Evolutionary conservation across 2,888 invertebrate genomes (phyloP), one percentile per base, ranked within the genome.

Genomic region (Catocala fraxini): DNA sequence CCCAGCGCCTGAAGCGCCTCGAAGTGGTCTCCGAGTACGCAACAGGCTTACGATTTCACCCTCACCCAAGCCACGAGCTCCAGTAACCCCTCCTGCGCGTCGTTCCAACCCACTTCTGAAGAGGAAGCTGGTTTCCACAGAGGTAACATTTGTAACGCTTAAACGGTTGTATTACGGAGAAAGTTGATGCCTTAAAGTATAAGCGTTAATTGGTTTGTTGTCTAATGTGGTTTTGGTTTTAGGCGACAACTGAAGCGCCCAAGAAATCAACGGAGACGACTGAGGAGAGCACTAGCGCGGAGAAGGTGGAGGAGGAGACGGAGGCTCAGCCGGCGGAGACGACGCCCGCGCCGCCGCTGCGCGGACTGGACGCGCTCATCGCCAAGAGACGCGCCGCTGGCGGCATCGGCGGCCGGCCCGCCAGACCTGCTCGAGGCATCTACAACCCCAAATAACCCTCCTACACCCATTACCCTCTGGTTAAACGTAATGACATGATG

Each of bases 331-430:
- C 86, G 0, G 79, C 78, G 4, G 92, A 92, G 73, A 93, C 93
- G 42, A 95, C 96, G 57, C 89, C 94, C 35, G 95, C 95, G 64
- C 94, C 95, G 51, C 94, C 95, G 59, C 95, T 96, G 39, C 94
- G 95, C 65, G 96, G 96, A 0, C 89, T 97, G 0, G 95, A 95
- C 77, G 96, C 97, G 45, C 93, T 97, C 41, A 91, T 97, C 52
- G 96, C 97, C 3, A 95, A 96, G 51, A 93, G 97, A 74, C 95
- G 97, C 84, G 93, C 97, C 79, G 95, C 95, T 35, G 91, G 88
- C 48, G 89, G 89, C 52, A 81, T 87, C 56, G 91, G 89, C 34
- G 82, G 81, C 34, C 71, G 92, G 5, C 91, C 90, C 5, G 85
- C 81, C 39, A 77, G 92, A 52, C 91, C 91, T 47, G 89, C 87